phyloP scores from a whole-genome alignment of 2,797 vertebrate species.

The Cuniculus paca region DNA sequence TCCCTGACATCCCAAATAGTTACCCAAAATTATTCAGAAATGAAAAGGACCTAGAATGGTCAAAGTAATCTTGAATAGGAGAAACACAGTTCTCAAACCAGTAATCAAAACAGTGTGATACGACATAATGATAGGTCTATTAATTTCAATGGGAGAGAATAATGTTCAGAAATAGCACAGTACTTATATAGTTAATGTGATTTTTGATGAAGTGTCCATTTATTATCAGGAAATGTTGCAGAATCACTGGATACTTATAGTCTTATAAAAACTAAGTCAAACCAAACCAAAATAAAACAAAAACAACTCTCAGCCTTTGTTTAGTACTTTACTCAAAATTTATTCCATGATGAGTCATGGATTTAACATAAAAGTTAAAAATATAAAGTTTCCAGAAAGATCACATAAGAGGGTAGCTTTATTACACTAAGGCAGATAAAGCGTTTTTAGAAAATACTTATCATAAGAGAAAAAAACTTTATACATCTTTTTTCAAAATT shows the following conservation, averaged over 20 bases:
- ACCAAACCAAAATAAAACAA: not conserved
- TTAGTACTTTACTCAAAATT: not conserved
- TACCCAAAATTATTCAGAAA: not conserved
- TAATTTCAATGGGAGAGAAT: not conserved
- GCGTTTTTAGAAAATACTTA: not conserved
- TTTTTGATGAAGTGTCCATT: not conserved
- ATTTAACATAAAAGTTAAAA: not conserved
- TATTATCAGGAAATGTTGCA: slow-evolving; percentile 2
- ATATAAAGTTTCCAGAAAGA: not conserved
- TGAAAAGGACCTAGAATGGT: not conserved
- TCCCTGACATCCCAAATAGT: not conserved
- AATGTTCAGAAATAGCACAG: not conserved
- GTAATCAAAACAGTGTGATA: not conserved
- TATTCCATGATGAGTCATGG: not conserved
- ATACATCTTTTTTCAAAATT: slow-evolving; percentile 17
- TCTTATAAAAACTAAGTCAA: not conserved
- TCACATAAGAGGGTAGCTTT: not conserved
- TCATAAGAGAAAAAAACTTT: not conserved
- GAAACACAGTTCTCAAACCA: not conserved
- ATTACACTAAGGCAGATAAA: not conserved
- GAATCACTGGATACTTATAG: not conserved
- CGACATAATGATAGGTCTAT: not conserved
- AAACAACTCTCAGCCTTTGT: not conserved
- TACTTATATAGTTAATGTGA: not conserved
- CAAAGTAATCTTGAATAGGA: slow-evolving; percentile 8